Conservation (phyloP, 2,113 vertebrate genomes). For the Taurulus bubalis region DNA sequence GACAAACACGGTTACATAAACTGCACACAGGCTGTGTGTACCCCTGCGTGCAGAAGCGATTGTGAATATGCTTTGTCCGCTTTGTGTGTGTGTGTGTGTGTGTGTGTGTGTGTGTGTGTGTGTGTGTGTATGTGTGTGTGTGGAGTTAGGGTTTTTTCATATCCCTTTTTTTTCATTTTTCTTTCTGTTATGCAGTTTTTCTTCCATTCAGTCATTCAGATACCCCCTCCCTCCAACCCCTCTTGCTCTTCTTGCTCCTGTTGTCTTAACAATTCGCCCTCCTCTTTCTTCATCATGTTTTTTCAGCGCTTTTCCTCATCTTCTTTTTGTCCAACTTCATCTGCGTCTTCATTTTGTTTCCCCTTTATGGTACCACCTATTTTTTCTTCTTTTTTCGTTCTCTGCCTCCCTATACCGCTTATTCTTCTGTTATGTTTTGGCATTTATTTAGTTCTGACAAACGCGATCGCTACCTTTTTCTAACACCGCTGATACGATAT, state of each 20-base stretch:
- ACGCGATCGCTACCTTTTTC: slow-evolving; percentile 38
- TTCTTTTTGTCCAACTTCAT: slow-evolving; percentile 12
- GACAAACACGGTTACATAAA: slow-evolving; percentile 68
- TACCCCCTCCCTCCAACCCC: neutral
- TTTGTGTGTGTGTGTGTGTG: neutral
- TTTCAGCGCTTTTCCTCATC: neutral
- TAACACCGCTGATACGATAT: slow-evolving; percentile 43
- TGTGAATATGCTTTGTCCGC: slow-evolving; percentile 9
- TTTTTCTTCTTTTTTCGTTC: neutral
- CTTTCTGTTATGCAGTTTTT: slow-evolving; percentile 8
- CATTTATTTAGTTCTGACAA: slow-evolving; percentile 57
- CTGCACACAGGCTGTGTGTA: slow-evolving; percentile 28
- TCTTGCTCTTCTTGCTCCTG: slow-evolving; percentile 11
- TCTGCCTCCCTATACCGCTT: neutral
- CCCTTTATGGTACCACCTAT: neutral
- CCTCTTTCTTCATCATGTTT: neutral
- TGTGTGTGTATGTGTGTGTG: neutral
- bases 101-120: neutral
- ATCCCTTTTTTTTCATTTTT: slow-evolving; percentile 8
- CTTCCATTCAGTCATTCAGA: neutral
- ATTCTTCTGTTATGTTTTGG: slow-evolving; percentile 32
- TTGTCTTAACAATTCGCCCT: slow-evolving; percentile 31
- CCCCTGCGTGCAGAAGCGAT: slow-evolving; percentile 6
- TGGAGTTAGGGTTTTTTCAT: slow-evolving; percentile 14
- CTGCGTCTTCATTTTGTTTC: neutral